These are phyloP conservation scores for Trinorchestia longiramus DNA, from an alignment of 1,140 invertebrate genomes.

Conservation along the genomic window DNA sequence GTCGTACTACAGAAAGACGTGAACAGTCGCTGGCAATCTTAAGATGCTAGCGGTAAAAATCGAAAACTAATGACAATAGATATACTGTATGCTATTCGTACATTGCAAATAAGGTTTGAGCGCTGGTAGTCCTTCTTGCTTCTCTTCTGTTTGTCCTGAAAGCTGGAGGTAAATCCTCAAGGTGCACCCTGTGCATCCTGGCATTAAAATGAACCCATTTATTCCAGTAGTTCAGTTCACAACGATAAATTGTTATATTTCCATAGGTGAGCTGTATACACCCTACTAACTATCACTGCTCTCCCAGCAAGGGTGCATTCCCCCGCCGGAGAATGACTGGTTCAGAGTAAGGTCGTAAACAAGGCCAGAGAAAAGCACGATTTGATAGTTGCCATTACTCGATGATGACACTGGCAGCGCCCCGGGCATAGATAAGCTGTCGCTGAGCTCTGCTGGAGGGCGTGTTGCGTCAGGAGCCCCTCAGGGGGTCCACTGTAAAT, in stretches of 20 bases:
- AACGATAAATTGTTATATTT: not conserved
- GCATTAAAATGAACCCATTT: not conserved
- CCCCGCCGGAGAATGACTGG: not conserved
- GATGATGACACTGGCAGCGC: not conserved
- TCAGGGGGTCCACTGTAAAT: too few relatives aligned
- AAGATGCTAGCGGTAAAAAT: too few relatives aligned
- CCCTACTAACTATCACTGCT: not conserved
- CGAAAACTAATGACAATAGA: too few relatives aligned
- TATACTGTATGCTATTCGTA: too few relatives aligned
- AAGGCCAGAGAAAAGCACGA: not conserved
- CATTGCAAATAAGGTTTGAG: too few relatives aligned
- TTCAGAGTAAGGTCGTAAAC: not conserved
- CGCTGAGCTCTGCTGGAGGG: not conserved
- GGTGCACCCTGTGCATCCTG: not conserved
- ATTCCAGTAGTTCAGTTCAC: not conserved
- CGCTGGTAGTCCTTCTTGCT: too few relatives aligned
- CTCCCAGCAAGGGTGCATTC: not conserved
- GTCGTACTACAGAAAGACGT: too few relatives aligned
- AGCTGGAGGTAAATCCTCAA: not conserved
- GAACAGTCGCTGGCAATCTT: too few relatives aligned
- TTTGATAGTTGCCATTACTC: not conserved
- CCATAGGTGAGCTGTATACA: not conserved
- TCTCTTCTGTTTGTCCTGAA: too few relatives aligned
- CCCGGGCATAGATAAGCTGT: not conserved
- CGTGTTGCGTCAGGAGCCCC: not conserved